Evolutionary conservation across 2,113 vertebrate species (phyloP), one percentile per base, ranked within the genome.

Genomic region (Pseudois nayaur): DNA sequence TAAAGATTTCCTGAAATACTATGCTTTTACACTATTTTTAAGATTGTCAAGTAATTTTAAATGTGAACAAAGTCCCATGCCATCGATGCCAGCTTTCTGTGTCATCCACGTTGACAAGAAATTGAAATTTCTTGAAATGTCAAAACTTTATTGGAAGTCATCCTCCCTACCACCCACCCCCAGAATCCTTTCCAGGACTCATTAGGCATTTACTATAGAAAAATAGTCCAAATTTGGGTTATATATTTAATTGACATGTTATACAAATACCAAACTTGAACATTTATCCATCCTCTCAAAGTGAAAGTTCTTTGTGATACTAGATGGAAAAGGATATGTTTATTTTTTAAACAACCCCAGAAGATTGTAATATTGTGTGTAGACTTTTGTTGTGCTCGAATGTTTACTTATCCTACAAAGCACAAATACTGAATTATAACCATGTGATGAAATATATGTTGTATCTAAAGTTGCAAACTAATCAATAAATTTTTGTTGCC

Each of bases 401-500:
- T 98, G 98, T 99, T 99, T 98, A 98, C 90, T 97, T 98, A 97
- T 74, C 96, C 92, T 97, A 98, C 96, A 98, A 99, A 99, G 99
- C 99, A 99, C 99, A 99, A 99, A 95, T 97, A 97, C 89, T 94
- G 95, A 97, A 91, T 96, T 98, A 98, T 99, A 98, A 98, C 81
- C 93, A 83, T 98, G 98, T 98, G 98, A 98, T 98, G 97, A 97
- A 88, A 96, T 98, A 97, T 95, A 82, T 98, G 98, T 98, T 98
- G 96, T 98, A 98, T 78, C 96, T 97, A 94, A 97, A 88, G 95
- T 98, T 98, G 97, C 98, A 96, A 93, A 97, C 86, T 95, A 98
- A 98, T 98, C 94, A 98, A 99, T 99, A 99, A 99, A 99, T 97
- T 98, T 99, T 97, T 97, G 98, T 98, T 97, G 96, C 23, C 79